Evolutionary conservation across 2,113 vertebrate species (phyloP).

Genomic region (Rhynchopsitta pachyrhyncha): DNA sequence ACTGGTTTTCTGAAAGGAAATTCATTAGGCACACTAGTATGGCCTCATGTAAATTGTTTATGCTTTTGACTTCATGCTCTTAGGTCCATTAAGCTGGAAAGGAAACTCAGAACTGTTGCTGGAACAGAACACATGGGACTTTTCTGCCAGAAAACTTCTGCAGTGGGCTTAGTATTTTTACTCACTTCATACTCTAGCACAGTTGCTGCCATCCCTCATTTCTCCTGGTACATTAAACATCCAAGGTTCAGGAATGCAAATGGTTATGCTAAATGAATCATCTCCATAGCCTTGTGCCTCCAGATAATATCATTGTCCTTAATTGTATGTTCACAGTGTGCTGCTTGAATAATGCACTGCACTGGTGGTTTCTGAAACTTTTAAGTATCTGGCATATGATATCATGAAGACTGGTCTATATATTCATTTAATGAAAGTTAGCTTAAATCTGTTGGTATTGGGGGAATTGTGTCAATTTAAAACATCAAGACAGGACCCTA

Average conservation of each 20-base stretch:
- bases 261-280: background rate
- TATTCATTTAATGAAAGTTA: background rate
- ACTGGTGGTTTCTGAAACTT: background rate
- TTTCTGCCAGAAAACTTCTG: background rate
- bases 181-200: background rate
- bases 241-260: background rate
- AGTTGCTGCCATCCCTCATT: constrained; percentile 12
- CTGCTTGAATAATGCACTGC: background rate
- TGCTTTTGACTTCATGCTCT: background rate
- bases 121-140: background rate
- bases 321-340: background rate
- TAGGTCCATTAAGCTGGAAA: background rate
- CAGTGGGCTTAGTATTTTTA: background rate
- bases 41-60: background rate
- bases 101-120: background rate
- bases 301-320: background rate
- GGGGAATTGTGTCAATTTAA: background rate
- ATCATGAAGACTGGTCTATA: background rate
- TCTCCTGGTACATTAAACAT: background rate
- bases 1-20: background rate
- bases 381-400: background rate
- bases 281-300: background rate
- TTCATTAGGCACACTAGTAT: background rate
- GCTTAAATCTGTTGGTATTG: background rate
- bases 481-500: background rate